A percentile compares a stretch with the other conserved stretches of the same genome.
Evolutionary conservation across 2,888 invertebrate genomes (phyloP).

Genomic region (Drosophila kanekoi): DNA sequence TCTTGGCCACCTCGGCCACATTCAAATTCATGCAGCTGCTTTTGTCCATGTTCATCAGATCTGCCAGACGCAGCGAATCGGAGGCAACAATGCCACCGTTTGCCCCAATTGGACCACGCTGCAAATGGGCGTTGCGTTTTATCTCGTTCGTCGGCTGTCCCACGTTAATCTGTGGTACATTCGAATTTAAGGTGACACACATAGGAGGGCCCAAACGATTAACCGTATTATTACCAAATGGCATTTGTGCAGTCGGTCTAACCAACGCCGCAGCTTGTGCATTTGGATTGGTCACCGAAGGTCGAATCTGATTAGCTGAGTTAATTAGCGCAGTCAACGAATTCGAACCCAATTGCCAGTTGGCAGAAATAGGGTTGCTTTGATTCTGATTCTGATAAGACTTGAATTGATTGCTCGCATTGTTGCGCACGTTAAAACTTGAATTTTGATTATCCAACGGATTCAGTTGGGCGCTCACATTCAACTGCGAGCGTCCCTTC

Average conservation of each 20-base stretch:
- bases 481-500: neutral
- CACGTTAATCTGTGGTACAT: neutral
- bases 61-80: conserved; percentile 26
- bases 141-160: neutral
- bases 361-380: neutral
- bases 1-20: conserved; percentile 40
- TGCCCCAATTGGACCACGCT: neutral
- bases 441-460: neutral
- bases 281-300: neutral
- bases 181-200: neutral
- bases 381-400: neutral
- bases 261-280: neutral
- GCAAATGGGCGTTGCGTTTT: neutral
- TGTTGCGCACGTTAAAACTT: neutral
- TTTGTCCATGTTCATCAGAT: conserved; percentile 27
- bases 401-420: neutral
- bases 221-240: neutral
- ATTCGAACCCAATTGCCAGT: neutral
- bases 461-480: neutral
- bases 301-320: conserved; percentile 13
- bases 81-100: neutral
- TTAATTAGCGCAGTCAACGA: conserved; percentile 12
- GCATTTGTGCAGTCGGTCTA: neutral
- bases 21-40: neutral
- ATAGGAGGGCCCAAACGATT: neutral